A percentile compares a stretch with the other conserved stretches of the same genome.
Evolutionary conservation across 2,113 vertebrate species (phyloP).

Genomic region (Orcinus orca): DNA sequence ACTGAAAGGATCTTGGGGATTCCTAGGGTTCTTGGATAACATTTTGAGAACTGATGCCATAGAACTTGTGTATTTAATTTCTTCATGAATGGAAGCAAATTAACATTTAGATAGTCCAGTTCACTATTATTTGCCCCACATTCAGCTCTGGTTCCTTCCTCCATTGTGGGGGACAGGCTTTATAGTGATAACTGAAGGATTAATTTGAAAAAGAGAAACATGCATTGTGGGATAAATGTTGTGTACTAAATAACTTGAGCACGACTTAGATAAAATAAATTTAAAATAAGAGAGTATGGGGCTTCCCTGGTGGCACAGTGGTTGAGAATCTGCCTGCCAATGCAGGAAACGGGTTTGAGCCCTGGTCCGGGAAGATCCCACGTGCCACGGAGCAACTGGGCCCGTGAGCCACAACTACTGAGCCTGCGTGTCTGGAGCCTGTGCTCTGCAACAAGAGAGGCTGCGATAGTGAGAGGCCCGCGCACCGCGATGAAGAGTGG

Average conservation of each 20-base stretch:
- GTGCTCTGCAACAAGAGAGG: too few species aligned
- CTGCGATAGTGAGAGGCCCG: too few species aligned
- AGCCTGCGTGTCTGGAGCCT: too few species aligned
- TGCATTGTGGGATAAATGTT: not conserved
- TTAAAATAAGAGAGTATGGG: not conserved
- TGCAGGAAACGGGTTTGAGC: too few species aligned
- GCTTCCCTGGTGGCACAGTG: too few species aligned
- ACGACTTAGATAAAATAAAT: not conserved
- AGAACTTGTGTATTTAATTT: slow-evolving; percentile 20
- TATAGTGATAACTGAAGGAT: not conserved
- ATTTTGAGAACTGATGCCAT: not conserved
- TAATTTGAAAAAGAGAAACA: not conserved
- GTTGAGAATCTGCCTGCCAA: too few species aligned
- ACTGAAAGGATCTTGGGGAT: not conserved
- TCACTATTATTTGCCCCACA: not conserved
- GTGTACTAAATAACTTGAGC: not conserved
- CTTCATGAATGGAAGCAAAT: not conserved
- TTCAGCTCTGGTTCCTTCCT: not conserved
- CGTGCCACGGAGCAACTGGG: too few species aligned
- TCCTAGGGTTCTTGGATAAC: not conserved
- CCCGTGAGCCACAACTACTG: too few species aligned
- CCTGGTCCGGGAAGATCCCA: too few species aligned
- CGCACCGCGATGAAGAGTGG: too few species aligned
- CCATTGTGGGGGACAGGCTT: not conserved
- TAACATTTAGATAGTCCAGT: not conserved